Conservation (phyloP, 1,140 invertebrate genomes). For the Ceratosolen solmsi region DNA sequence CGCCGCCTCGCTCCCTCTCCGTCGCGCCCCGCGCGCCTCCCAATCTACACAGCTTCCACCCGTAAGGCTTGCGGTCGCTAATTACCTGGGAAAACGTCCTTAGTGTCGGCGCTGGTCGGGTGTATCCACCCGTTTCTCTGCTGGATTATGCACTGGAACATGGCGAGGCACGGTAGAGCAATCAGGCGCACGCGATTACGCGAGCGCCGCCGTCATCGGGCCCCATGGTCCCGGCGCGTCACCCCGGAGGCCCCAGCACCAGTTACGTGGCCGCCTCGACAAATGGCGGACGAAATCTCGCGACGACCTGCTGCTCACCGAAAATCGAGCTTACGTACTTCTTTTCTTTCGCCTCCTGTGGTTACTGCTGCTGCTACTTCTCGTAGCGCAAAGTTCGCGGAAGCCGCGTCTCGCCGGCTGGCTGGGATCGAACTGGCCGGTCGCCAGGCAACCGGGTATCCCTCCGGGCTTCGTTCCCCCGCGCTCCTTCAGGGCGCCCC, state of each 20-base stretch:
- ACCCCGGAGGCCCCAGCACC: not conserved
- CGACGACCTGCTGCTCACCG: no score
- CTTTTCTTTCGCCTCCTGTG: no score
- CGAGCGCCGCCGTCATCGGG: not conserved
- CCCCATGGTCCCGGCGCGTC: not conserved
- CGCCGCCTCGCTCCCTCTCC: not conserved
- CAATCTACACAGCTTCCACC: not conserved
- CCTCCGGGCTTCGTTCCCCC: not conserved
- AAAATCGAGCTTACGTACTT: no score
- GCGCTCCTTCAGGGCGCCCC: not conserved
- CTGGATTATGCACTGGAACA: conserved; percentile 89
- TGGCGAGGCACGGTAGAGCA: conserved; percentile 60
- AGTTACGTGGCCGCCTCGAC: not conserved
- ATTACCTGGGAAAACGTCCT: conserved; percentile 85
- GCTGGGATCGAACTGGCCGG: conserved; percentile 73
- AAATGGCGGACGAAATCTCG: conserved; percentile 8
- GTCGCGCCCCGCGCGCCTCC: not conserved
- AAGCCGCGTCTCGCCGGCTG: conserved; percentile 64
- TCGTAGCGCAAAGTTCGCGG: not conserved
- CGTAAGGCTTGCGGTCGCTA: not conserved
- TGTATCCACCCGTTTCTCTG: conserved; percentile 85
- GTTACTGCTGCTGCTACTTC: no score
- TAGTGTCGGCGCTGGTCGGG: conserved; percentile 80
- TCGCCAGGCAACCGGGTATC: conserved; percentile 71
- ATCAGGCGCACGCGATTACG: not conserved